Base-by-base conservation (phyloP, 2,113 vertebrate species). In the Toxotes jaculatrix region DNA sequence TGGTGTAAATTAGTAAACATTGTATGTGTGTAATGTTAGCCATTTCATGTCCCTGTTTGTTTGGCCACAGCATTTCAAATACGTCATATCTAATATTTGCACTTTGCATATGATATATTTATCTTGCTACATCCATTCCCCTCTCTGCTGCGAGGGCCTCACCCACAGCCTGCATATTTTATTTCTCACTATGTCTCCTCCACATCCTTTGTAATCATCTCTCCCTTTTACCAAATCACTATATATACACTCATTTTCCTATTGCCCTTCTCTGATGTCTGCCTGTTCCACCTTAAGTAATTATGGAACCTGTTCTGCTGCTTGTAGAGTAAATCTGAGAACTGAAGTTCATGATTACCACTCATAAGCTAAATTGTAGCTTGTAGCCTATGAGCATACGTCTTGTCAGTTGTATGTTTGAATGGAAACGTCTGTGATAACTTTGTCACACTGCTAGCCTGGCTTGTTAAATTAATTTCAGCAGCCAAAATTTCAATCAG, bases 401-500 rank as follows among this genome's bases (percentile, higher is more conserved):
- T 74, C 63, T 68, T 79, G 79, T 82, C n/a, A 72, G 5, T 19
- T 45, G 21, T 62, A 60, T 45, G 74, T 80, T 55, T 84, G 40
- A 83, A 57, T 45, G 43, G 65, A 74, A 70, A 83, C 14, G 27
- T 27, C 76, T 82, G 57, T 70, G 64, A 51, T 64, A 67, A 71
- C 63, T 76, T 80, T 74, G 19, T 79, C 45, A 64, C 36, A 23
- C 76, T 68, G 75, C 49, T 69, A 49, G 47, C n/a, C 74, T 84
- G 70, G 47, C 79, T 79, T 63, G 59, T 79, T 61, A 45, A 76
- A 84, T 79, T 63, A 12, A 73, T 72, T 77, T 67, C 47, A 59
- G 36, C 42, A 55, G 78, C 88, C 80, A 91, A 78, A 66, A 57
- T 76, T 79, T 73, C 53, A 86, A 77, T 82, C 77, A 38, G 64